These are phyloP conservation scores for Cyclura pinguis DNA, from an alignment of 2,797 vertebrate species.

Conservation along the genomic window DNA sequence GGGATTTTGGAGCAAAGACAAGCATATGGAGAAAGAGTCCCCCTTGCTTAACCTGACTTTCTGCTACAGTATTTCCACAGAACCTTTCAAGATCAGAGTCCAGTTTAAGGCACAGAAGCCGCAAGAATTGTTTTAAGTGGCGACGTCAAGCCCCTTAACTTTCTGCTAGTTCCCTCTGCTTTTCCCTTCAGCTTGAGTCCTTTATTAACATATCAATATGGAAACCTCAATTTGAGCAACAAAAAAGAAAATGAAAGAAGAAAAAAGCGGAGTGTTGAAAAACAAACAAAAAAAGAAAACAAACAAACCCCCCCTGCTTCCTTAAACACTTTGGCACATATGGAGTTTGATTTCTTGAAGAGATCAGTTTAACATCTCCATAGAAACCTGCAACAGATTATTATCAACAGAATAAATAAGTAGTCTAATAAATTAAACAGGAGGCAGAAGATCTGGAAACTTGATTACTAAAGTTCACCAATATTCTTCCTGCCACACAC, in stretches of 20 bases:
- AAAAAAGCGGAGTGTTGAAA: constrained; percentile 69
- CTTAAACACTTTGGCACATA: constrained; percentile 86
- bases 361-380: constrained; percentile 91
- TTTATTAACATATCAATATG: constrained; percentile 72
- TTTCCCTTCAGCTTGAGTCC: constrained; percentile 68
- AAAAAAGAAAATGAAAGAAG: constrained; percentile 67
- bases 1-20: constrained; percentile 73
- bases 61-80: background rate
- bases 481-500: constrained; percentile 74
- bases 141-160: constrained; percentile 80
- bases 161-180: constrained; percentile 69
- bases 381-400: constrained; percentile 92
- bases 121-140: constrained; percentile 84
- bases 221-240: constrained; percentile 68
- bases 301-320: constrained; percentile 79
- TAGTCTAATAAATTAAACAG: constrained; percentile 91
- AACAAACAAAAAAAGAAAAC: constrained; percentile 54
- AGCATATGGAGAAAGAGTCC: constrained; percentile 74
- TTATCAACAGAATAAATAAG: constrained; percentile 91
- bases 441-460: constrained; percentile 88
- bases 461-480: constrained; percentile 85
- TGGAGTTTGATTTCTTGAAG: constrained; percentile 89
- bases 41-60: constrained; percentile 1
- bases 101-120: constrained; percentile 13
- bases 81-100: constrained; percentile 12